A percentile compares a stretch with the other conserved stretches of the same genome.
These are phyloP conservation scores for Melanotaenia boesemani DNA, from an alignment of 2,797 vertebrate genomes.

Conservation along the genomic window DNA sequence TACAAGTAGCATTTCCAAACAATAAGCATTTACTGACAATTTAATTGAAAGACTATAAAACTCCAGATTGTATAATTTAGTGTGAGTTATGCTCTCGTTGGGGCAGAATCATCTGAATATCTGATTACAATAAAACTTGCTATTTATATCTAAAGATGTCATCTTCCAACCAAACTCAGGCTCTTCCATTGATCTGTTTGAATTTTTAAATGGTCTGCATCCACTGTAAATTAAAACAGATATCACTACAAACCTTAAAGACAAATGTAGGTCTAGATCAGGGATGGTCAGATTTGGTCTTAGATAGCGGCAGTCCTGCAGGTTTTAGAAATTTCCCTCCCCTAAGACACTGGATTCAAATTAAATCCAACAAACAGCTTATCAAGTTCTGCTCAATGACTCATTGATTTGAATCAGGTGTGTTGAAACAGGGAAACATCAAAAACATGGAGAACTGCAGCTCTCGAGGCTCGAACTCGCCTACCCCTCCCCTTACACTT, in stretches of 20 bases:
- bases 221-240: neutral
- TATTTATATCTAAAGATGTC: neutral
- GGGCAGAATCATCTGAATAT: neutral
- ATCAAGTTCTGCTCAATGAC: too few species aligned
- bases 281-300: too few species aligned
- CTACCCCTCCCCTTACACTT: neutral
- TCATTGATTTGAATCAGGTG: too few species aligned
- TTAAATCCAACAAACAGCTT: neutral
- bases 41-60: neutral
- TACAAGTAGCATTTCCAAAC: constrained; percentile 4
- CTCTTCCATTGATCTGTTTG: neutral
- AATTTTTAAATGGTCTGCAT: neutral
- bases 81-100: neutral
- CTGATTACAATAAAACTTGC: too few species aligned
- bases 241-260: neutral
- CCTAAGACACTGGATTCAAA: neutral
- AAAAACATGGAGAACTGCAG: too few species aligned
- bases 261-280: too few species aligned
- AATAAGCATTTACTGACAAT: constrained; percentile 1
- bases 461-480: too few species aligned
- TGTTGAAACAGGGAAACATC: too few species aligned
- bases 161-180: neutral
- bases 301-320: neutral
- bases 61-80: neutral
- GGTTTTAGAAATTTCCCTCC: neutral